Base-by-base conservation (phyloP, 1,140 invertebrate species). In the Camponotus floridanus region DNA sequence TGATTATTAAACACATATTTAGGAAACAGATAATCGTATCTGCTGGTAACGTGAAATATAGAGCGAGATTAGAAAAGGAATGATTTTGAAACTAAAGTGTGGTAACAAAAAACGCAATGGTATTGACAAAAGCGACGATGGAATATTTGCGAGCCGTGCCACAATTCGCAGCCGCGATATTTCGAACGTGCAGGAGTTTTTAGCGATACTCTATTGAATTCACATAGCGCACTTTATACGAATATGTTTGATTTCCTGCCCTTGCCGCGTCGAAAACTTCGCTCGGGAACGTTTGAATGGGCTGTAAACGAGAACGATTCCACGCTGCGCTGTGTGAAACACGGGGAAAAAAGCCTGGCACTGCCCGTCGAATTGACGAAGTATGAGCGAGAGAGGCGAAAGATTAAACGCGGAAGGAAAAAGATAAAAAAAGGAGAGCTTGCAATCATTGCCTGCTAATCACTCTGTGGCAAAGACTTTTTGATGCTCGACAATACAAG, bases 251-350 rank as follows among this genome's bases (percentile, higher is more conserved):
- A 83, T 83, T 83, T 83, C 68, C 79, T 83, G 59, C 68, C 68
- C 68, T 73, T 61, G 68, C 79, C 68, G 68, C 55, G 55, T 74
- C 68, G 80, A 67, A 85, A 85, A 87, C 67, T 85, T 73, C 36
- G 70, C 70, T 86, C 68, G 80, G 73, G 45, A 85, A 83, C 67
- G 61, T 87, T 73, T 87, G 80, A 87, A 87, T 87, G 70, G 70
- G 33, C 68, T 80, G 71, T 85, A 85, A 87, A 87, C 73, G 70
- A 74, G 61, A 68, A 80, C 74, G 84, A 85, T 80, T 80, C 74
- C 61, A 45, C 65, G 21, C 11, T 42, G 21, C 57, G 36, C 39
- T 48, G 84, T 78, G 70, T 59, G 81, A 85, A 84, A 85, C 81
- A 61, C 70, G 65, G 26, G 26, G 68, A 70, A 86, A 86, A 51